A percentile compares a stretch with the other conserved stretches of the same genome.
Evolutionary conservation across 2,113 vertebrate genomes (phyloP).

Genomic region (Meriones unguiculatus): DNA sequence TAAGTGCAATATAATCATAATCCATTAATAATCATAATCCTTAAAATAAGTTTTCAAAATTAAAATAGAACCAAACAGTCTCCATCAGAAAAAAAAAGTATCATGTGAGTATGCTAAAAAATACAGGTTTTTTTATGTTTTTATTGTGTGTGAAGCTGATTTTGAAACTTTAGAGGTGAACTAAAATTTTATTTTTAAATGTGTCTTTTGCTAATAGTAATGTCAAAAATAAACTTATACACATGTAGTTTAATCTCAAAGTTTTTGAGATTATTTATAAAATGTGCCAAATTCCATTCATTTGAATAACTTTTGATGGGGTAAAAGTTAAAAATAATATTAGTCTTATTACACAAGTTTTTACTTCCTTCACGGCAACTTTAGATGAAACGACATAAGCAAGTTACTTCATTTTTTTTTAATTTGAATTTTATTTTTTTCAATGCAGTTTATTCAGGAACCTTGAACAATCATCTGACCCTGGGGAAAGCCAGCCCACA

Average conservation of each 20-base stretch:
- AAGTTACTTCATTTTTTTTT: too few relatives aligned
- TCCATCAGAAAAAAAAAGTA: conserved; percentile 39
- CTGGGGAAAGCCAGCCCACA: too few relatives aligned
- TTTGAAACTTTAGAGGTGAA: background rate
- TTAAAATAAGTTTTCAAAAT: conserved; percentile 69
- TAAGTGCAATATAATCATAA: conserved; percentile 81
- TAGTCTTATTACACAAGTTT: background rate
- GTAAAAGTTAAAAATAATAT: background rate
- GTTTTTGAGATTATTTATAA: background rate
- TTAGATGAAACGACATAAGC: background rate
- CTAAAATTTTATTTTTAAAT: background rate
- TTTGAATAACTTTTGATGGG: background rate
- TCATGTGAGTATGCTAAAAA: background rate
- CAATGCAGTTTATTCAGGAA: too few relatives aligned
- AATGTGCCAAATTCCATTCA: background rate
- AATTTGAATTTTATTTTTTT: too few relatives aligned
- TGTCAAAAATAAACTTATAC: background rate
- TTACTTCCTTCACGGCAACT: background rate
- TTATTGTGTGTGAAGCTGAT: background rate
- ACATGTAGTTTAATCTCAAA: background rate
- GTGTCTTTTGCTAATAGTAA: background rate
- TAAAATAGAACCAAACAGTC: conserved; percentile 14
- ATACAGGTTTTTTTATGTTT: background rate
- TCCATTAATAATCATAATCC: conserved; percentile 41
- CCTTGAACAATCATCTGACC: too few relatives aligned